Evolutionary conservation across 2,888 invertebrate genomes (phyloP).

Genomic region (Lepidochitona cinerea): DNA sequence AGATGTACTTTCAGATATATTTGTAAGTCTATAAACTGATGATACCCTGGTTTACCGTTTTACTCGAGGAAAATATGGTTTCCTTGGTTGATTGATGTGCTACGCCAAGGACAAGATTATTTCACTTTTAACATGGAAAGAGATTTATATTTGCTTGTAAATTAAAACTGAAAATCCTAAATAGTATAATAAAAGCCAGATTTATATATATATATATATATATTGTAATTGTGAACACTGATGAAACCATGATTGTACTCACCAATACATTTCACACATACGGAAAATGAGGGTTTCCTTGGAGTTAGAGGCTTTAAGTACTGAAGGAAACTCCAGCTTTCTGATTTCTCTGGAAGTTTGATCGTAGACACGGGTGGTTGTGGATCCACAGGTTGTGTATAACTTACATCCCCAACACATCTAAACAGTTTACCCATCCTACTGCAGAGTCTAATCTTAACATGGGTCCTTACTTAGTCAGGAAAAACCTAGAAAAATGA

Average conservation of each 20-base stretch:
- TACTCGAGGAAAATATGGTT: too few relatives aligned
- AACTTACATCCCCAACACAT: conserved; percentile 59
- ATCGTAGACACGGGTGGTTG: conserved; percentile 53
- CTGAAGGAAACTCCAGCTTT: conserved; percentile 63
- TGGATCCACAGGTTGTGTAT: conserved; percentile 45
- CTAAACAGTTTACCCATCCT: conserved; percentile 45
- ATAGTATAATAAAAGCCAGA: not conserved
- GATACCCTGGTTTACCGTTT: too few relatives aligned
- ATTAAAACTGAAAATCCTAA: not conserved
- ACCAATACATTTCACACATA: conserved; percentile 58
- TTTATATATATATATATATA: too few relatives aligned
- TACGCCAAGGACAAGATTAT: too few relatives aligned
- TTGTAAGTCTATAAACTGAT: too few relatives aligned
- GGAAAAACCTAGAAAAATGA: too few relatives aligned
- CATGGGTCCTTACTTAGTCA: too few relatives aligned
- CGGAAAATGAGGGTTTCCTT: conserved; percentile 62
- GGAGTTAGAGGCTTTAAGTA: conserved; percentile 53
- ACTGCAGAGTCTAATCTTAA: too few relatives aligned
- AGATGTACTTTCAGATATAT: too few relatives aligned
- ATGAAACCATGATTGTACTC: conserved; percentile 20
- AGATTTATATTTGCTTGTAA: too few relatives aligned
- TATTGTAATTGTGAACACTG: not conserved
- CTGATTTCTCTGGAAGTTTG: conserved; percentile 55
- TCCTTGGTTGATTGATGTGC: too few relatives aligned
- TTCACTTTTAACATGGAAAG: too few relatives aligned